Base-by-base conservation (phyloP, 2,113 vertebrate species). In the Pao palembangensis region DNA sequence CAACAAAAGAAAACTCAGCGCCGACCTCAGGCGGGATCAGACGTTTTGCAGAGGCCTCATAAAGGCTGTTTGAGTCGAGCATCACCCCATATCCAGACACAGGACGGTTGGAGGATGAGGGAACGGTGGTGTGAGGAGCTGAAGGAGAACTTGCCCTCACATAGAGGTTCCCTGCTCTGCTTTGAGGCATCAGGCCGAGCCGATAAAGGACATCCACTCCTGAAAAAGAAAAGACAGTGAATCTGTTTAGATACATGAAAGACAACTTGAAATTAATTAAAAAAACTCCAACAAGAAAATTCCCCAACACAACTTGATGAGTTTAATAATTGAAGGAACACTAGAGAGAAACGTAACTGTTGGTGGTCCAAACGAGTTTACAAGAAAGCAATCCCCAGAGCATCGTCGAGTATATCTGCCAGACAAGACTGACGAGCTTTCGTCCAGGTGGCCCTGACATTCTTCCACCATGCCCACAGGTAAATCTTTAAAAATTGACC, bases 171-270 rank as follows among this genome's bases (percentile, higher is more conserved):
- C 87, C 84, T 73, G 88, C 86, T 84, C 76, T 89, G 87, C 83
- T 84, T 73, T 73, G 82, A 80, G 48, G 86, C 75, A 89, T 89
- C 64, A 96, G 91, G 74, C 93, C 93, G 83, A 98, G 85, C 51
- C 79, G 93, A 77, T 92, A 91, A 82, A 98, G 92, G 81, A 98
- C 81, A 89, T 98, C 94, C 91, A 96, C 92, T 84, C 93, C 97
- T 99, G 86, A 16, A 82, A 74, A 58, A 90, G 51, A 86, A 73
- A 75, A 78, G 62, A 75, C 44, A 80, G 1, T 1, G 1, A 47
- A 47, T 5, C 0, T 47, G n/a, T n/a, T 47, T 1, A 47, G 15
- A 47, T 8, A 17, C 4, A 1, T 38, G 25, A 28, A 28, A 4
- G 6, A 6, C 2, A 28, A 28, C 6, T 6, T 3, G 25, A 6